Base-by-base conservation (phyloP, 2,888 invertebrate species). In the Ametastegia equiseti region DNA sequence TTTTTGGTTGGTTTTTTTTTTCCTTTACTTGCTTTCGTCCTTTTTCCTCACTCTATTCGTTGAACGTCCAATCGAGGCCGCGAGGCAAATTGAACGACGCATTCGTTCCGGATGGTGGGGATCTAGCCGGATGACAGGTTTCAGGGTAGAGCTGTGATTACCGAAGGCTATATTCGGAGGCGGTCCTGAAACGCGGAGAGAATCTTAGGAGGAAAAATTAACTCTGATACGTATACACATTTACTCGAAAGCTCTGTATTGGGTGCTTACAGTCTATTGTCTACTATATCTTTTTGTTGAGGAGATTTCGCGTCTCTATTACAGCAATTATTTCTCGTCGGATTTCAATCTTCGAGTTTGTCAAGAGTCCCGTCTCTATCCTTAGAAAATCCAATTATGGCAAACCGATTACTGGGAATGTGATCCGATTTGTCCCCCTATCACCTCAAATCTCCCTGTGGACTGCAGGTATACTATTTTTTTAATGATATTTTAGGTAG, bases 31-130 rank as follows among this genome's bases (percentile, higher is more conserved):
- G n/a, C n/a, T n/a, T n/a, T n/a, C n/a, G n/a, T 39, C 11, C 13
- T 67, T 36, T n/a, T 33, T 15, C 19, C 36, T 67, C 39, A 36
- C 3, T 19, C 54, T 23, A 23, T 39, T 67, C 39, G 36, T 11
- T 39, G 23, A 67, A 67, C 67, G 67, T 39, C 67, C 67, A 36
- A 67, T 67, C 36, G 67, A 67, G n/a, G 15, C 36, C 67, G 67
- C 23, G 67, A 39, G n/a, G 67, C 67, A 67, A 67, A 67, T 67
- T 67, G 67, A 23, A 67, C 39, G 39, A 39, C 36, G 67, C 39
- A 67, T 67, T 67, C 67, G 67, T n/a, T 67, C 23, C n/a, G 67
- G 39, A 39, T 39, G 39, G 39, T 39, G 23, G 39, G 39, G 39
- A 67, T 67, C 67, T 39, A 23, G 67, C 9, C 39, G 39, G 67